phyloP scores from a whole-genome alignment of 2,113 vertebrate species.

The Erpornis zantholeuca region DNA sequence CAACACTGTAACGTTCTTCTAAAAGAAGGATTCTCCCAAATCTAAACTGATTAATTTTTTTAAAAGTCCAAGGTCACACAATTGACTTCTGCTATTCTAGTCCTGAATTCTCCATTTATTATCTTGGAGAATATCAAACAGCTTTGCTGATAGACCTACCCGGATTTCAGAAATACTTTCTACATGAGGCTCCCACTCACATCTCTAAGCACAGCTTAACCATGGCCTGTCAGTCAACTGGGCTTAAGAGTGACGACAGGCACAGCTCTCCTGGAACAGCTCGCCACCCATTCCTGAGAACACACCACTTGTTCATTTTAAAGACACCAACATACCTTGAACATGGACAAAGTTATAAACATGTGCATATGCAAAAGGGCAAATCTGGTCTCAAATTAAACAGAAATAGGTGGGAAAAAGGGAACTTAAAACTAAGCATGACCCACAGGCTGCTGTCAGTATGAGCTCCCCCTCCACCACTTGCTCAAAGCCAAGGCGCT shows the following conservation, averaged over 20 bases:
- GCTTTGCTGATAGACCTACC: conserved; percentile 8
- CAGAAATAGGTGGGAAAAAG: background rate
- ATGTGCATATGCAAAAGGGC: background rate
- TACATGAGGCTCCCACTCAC: conserved; percentile 14
- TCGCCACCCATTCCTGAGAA: background rate
- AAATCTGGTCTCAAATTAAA: background rate
- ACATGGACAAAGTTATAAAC: background rate
- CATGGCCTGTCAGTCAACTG: background rate
- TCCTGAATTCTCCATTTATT: background rate
- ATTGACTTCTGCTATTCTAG: background rate
- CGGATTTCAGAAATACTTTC: conserved; percentile 58
- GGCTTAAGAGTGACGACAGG: fast-evolving
- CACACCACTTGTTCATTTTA: background rate
- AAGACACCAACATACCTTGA: background rate
- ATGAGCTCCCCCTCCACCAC: too few species aligned
- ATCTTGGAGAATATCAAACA: background rate
- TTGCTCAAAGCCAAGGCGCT: too few species aligned
- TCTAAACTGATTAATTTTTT: background rate
- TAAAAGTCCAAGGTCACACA: background rate
- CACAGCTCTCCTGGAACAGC: background rate
- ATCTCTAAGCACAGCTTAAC: background rate
- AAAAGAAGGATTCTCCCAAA: background rate
- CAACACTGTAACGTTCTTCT: background rate
- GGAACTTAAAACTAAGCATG: too few species aligned
- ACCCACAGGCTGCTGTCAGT: too few species aligned